Evolutionary conservation across 1,140 invertebrate species (phyloP).

Genomic region (Magallana ariakensis): DNA sequence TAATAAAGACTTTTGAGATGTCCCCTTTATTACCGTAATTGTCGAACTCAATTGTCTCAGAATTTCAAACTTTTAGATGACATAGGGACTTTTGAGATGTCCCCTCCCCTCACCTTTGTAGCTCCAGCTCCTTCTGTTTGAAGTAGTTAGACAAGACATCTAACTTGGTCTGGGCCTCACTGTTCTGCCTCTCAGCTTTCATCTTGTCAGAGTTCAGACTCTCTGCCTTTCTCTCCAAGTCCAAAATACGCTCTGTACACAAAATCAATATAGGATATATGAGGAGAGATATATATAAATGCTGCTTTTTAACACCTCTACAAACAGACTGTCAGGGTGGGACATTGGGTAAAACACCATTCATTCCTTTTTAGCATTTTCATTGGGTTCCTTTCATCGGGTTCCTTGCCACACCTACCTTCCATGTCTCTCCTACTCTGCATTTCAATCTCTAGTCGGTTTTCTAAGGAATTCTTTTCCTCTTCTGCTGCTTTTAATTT

Average conservation of each 20-base stretch:
- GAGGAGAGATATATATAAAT: neutral
- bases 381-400: neutral
- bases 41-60: too few relatives aligned
- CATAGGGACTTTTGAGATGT: too few relatives aligned
- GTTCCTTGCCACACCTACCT: constrained; percentile 62
- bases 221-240: constrained; percentile 77
- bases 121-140: constrained; percentile 91
- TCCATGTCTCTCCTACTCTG: constrained; percentile 79
- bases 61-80: too few relatives aligned
- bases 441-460: constrained; percentile 78
- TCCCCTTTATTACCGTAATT: too few relatives aligned
- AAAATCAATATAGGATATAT: neutral
- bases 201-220: constrained; percentile 82
- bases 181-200: constrained; percentile 87
- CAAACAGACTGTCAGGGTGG: too few relatives aligned
- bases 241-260: constrained; percentile 77
- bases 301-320: neutral
- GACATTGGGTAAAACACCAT: too few relatives aligned
- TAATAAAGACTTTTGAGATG: too few relatives aligned
- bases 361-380: too few relatives aligned
- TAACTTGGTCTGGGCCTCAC: constrained; percentile 89
- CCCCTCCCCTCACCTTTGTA: constrained; percentile 84
- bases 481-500: constrained; percentile 75
- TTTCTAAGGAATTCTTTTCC: constrained; percentile 75
- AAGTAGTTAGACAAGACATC: constrained; percentile 93